Evolutionary conservation across 2,113 vertebrate species (phyloP).

Genomic region (Cololabis saira): DNA sequence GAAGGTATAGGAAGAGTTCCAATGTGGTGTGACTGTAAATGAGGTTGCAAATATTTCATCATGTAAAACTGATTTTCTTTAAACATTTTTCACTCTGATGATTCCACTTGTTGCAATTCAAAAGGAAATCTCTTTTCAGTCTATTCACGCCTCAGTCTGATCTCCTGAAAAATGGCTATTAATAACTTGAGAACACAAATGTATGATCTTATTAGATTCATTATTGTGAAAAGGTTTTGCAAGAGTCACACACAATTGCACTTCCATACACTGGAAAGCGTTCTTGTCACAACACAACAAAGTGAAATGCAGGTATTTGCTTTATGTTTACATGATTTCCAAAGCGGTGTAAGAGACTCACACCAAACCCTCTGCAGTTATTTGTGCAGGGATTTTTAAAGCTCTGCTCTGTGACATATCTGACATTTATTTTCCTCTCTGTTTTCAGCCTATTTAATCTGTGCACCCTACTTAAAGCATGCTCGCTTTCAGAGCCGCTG

Average conservation of each 20-base stretch:
- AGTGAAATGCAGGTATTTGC: slow-evolving; percentile 18
- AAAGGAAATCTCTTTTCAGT: slow-evolving; percentile 11
- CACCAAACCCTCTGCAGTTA: slow-evolving; percentile 4
- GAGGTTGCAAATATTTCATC: slow-evolving; percentile 63
- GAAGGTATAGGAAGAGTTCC: slow-evolving; percentile 13
- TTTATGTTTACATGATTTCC: slow-evolving; percentile 29
- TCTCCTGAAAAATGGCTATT: slow-evolving; percentile 1
- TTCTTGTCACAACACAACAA: neutral
- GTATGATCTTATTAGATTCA: neutral
- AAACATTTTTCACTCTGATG: slow-evolving; percentile 30
- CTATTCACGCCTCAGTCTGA: slow-evolving; percentile 5
- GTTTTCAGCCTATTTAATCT: slow-evolving; percentile 37
- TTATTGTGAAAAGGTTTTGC: neutral
- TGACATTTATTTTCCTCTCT: slow-evolving; percentile 40
- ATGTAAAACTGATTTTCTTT: slow-evolving; percentile 43
- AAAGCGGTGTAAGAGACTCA: slow-evolving; percentile 13
- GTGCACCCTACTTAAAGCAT: neutral
- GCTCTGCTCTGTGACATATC: slow-evolving; percentile 21
- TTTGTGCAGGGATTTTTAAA: slow-evolving; percentile 3
- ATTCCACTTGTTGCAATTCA: slow-evolving; percentile 54
- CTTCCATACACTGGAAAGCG: neutral
- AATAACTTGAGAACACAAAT: neutral
- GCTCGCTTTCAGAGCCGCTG: slow-evolving; percentile 3
- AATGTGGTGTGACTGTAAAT: slow-evolving; percentile 40
- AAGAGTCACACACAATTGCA: neutral